These are phyloP conservation scores for Mycetomoellerius zeteki DNA, from an alignment of 1,140 invertebrate genomes.

Conservation along the genomic window DNA sequence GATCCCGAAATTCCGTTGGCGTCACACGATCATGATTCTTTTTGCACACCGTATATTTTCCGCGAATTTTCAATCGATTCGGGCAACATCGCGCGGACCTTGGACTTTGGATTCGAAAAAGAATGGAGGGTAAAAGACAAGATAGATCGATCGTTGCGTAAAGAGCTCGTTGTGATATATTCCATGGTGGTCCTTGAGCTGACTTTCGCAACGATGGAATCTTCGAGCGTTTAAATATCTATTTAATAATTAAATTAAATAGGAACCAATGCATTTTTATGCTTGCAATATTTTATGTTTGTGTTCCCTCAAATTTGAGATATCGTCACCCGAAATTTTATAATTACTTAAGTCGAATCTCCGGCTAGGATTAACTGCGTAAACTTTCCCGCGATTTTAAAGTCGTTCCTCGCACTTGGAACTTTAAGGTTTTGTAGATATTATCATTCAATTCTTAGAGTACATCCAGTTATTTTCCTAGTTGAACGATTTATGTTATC, in stretches of 20 bases:
- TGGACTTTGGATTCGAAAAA: not conserved
- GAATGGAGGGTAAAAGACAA: not conserved
- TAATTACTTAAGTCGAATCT: not conserved
- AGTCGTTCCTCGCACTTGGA: not conserved
- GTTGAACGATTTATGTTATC: not conserved
- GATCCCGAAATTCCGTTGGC: conserved; percentile 59
- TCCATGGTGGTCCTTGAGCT: conserved; percentile 67
- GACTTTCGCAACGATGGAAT: conserved; percentile 63
- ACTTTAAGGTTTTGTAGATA: not conserved
- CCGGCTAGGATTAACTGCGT: conserved; percentile 21
- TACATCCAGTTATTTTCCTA: not conserved
- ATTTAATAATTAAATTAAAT: conserved; percentile 1
- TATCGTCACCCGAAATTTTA: not conserved
- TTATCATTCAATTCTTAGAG: not conserved
- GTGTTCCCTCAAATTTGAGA: not conserved
- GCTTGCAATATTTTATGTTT: not conserved
- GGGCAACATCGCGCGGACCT: not conserved
- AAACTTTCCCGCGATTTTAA: not conserved
- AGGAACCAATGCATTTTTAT: too few species aligned
- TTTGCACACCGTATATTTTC: conserved; percentile 7
- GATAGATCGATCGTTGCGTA: conserved; percentile 53
- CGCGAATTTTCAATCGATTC: not conserved
- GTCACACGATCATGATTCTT: conserved; percentile 20
- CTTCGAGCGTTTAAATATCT: conserved; percentile 4
- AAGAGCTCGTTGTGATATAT: conserved; percentile 65